These are phyloP conservation scores for Anthonomus grandis DNA, from an alignment of 1,140 invertebrate genomes.

Conservation along the genomic window DNA sequence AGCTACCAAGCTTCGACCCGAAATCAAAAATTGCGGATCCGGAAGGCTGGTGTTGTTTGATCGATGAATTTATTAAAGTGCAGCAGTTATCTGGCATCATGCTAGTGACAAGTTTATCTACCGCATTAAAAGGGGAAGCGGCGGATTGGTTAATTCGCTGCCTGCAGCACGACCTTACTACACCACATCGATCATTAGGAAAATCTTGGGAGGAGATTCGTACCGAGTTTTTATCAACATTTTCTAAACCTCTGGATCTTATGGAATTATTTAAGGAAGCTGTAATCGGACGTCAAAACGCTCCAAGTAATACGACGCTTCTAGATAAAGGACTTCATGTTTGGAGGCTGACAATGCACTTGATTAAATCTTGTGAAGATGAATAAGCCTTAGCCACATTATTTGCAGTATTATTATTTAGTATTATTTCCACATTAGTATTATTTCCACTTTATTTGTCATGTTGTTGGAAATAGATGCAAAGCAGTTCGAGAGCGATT, in stretches of 20 bases:
- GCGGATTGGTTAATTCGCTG: background rate
- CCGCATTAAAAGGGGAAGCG: background rate
- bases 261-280: background rate
- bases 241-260: background rate
- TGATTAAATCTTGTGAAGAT: background rate
- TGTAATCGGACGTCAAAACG: too few relatives aligned
- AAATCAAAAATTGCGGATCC: too few relatives aligned
- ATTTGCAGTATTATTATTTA: too few relatives aligned
- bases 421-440: too few relatives aligned
- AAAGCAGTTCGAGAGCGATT: background rate
- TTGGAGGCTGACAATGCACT: background rate
- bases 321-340: background rate
- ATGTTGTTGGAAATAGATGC: too few relatives aligned
- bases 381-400: background rate
- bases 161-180: background rate
- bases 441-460: background rate
- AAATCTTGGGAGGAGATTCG: too few relatives aligned
- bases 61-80: background rate
- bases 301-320: background rate
- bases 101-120: background rate
- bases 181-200: too few relatives aligned
- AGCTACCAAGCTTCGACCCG: background rate
- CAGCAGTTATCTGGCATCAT: background rate
- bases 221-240: background rate
- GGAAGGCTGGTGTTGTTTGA: background rate